Evolutionary conservation across 2,888 invertebrate species (phyloP).

Genomic region (Hydraecia micacea): DNA sequence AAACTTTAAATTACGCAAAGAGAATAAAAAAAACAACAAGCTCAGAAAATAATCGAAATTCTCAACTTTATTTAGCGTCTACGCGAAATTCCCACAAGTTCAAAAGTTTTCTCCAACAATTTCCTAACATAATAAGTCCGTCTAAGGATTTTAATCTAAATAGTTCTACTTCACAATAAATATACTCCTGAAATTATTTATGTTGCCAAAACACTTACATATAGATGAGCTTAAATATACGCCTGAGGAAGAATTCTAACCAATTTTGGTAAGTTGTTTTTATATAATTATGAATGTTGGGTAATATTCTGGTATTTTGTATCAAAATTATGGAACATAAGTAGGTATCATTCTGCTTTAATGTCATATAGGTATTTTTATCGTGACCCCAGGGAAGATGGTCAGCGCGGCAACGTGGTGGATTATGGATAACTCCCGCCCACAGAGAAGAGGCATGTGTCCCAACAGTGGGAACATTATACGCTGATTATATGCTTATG

Average conservation of each 20-base stretch:
- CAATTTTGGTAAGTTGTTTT: constrained; percentile 9
- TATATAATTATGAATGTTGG: not conserved
- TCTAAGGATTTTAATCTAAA: constrained; percentile 65
- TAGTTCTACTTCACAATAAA: constrained; percentile 58
- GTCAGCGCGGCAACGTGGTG: not conserved
- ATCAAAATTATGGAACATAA: not conserved
- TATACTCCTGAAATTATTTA: constrained; percentile 44
- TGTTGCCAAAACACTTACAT: constrained; percentile 29
- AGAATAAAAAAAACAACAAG: constrained; percentile 46
- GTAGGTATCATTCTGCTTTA: not conserved
- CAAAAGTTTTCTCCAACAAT: constrained; percentile 61
- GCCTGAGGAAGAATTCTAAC: constrained; percentile 26
- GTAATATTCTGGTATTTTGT: not conserved
- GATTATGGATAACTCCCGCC: not conserved
- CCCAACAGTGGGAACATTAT: not conserved
- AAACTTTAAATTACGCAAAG: constrained; percentile 53
- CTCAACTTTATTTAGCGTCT: constrained; percentile 55
- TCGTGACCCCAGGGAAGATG: too few relatives aligned
- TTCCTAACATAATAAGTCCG: constrained; percentile 59
- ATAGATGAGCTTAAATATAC: constrained; percentile 1
- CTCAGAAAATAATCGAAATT: constrained; percentile 58
- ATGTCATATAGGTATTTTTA: not conserved
- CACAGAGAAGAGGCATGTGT: not conserved
- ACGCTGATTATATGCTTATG: not conserved
- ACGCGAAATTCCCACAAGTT: constrained; percentile 55